These are phyloP conservation scores for Upupa epops DNA, from an alignment of 2,113 vertebrate genomes.

Conservation along the genomic window DNA sequence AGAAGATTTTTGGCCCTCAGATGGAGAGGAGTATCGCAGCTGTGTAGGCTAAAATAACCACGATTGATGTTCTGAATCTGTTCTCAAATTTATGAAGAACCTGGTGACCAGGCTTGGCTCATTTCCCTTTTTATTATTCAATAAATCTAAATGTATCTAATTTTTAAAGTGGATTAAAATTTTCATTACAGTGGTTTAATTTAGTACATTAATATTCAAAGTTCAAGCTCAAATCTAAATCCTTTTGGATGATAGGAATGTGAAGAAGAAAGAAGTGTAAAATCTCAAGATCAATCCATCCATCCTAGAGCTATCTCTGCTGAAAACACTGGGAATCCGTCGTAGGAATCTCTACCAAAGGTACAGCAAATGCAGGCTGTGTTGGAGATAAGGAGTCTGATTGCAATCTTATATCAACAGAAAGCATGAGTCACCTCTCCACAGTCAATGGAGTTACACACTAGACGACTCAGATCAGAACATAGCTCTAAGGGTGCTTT, in stretches of 20 bases:
- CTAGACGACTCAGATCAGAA: not conserved
- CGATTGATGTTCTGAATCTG: not conserved
- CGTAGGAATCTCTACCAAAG: not conserved
- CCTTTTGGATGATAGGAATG: not conserved
- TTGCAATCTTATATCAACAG: not conserved
- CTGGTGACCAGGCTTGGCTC: not conserved
- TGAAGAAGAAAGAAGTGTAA: not conserved
- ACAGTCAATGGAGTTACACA: not conserved
- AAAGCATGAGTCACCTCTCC: not conserved
- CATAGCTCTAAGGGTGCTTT: not conserved
- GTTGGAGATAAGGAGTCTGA: not conserved
- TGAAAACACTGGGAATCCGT: not conserved
- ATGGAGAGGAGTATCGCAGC: not conserved
- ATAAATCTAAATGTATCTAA: not conserved
- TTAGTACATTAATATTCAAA: not conserved
- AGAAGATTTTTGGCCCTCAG: not conserved
- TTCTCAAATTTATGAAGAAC: not conserved
- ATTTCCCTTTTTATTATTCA: not conserved
- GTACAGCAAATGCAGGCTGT: not conserved
- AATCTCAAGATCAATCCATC: not conserved
- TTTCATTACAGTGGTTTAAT: not conserved
- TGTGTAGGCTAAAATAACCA: not conserved
- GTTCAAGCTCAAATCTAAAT: not conserved
- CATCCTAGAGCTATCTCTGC: not conserved
- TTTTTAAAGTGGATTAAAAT: not conserved